Evolutionary conservation across 1,140 invertebrate genomes (phyloP).

Genomic region (Elymnias hypermnestra): DNA sequence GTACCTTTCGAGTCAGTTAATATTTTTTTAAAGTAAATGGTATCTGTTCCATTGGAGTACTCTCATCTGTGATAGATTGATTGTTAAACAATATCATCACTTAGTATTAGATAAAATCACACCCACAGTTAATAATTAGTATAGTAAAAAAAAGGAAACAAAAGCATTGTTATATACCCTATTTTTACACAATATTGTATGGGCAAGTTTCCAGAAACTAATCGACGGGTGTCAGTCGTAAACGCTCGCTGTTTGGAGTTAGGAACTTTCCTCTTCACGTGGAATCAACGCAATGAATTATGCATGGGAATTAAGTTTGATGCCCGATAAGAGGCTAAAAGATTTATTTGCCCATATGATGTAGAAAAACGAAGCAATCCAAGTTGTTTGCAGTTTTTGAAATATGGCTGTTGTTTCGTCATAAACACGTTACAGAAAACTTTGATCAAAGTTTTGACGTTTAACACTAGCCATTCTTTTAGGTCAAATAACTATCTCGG

Average conservation of each 20-base stretch:
- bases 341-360: slow-evolving; percentile 73
- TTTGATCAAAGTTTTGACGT: slow-evolving; percentile 31
- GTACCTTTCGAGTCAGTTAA: too few relatives aligned
- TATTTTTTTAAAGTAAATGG: too few relatives aligned
- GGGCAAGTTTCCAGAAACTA: slow-evolving; percentile 22
- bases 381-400: slow-evolving; percentile 66
- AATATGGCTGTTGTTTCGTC: slow-evolving; percentile 69
- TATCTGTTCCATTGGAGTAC: too few relatives aligned
- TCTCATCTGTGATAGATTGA: too few relatives aligned
- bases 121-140: too few relatives aligned
- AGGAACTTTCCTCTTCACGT: slow-evolving; percentile 52
- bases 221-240: slow-evolving; percentile 43
- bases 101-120: too few relatives aligned
- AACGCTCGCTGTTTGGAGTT: slow-evolving; percentile 37
- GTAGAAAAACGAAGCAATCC: slow-evolving; percentile 64
- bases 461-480: slow-evolving; percentile 17
- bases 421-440: slow-evolving; percentile 45
- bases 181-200: slow-evolving; percentile 11
- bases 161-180: not conserved
- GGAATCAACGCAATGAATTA: slow-evolving; percentile 66
- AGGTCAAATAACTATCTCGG: not conserved
- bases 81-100: too few relatives aligned
- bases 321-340: slow-evolving; percentile 66
- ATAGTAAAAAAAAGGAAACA: too few relatives aligned
- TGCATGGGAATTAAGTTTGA: slow-evolving; percentile 74